These are phyloP conservation scores for Bicyclus anynana DNA, from an alignment of 1,140 invertebrate genomes.

Conservation along the genomic window DNA sequence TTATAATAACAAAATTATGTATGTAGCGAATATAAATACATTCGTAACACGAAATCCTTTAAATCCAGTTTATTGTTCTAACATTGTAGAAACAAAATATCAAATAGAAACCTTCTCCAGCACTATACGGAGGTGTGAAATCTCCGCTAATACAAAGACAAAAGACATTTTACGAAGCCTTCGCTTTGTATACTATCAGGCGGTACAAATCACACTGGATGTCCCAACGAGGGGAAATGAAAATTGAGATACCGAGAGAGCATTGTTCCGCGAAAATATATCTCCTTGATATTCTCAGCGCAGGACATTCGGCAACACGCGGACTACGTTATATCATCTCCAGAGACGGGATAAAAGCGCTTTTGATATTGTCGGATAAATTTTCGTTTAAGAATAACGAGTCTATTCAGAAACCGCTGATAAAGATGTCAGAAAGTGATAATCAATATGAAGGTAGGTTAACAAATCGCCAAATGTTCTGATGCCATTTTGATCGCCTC, in stretches of 20 bases:
- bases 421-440: background rate
- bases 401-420: slow-evolving; percentile 1
- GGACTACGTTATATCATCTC: slow-evolving; percentile 8
- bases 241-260: slow-evolving; percentile 70
- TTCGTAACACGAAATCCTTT: too few relatives aligned
- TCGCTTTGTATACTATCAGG: slow-evolving; percentile 67
- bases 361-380: slow-evolving; percentile 14
- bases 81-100: too few relatives aligned
- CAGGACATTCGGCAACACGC: slow-evolving; percentile 51
- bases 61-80: background rate
- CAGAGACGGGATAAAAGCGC: slow-evolving; percentile 1
- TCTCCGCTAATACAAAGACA: slow-evolving; percentile 1
- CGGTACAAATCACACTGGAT: slow-evolving; percentile 70
- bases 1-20: too few relatives aligned
- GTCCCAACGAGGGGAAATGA: slow-evolving; percentile 68
- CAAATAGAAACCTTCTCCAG: background rate
- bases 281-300: slow-evolving; percentile 67
- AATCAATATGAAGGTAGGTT: background rate
- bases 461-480: too few relatives aligned
- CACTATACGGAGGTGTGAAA: background rate
- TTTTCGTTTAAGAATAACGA: slow-evolving; percentile 1
- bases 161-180: slow-evolving; percentile 20
- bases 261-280: slow-evolving; percentile 72
- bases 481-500: background rate
- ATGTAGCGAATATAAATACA: too few relatives aligned